A percentile compares a stretch with the other conserved stretches of the same genome.
Conservation (phyloP, 2,113 vertebrate genomes). For the Clarias magur region DNA sequence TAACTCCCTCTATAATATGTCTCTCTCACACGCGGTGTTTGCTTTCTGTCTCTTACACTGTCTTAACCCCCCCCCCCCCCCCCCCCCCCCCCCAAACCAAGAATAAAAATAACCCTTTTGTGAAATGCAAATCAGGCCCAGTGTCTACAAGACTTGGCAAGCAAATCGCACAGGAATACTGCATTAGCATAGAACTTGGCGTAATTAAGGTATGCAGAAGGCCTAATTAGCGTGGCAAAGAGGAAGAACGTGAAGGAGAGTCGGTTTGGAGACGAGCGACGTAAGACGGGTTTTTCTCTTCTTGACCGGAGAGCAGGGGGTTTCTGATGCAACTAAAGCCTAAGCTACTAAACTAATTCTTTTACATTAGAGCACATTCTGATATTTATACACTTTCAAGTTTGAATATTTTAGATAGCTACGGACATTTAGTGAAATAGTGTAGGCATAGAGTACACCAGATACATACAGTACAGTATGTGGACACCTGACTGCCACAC, state of each 20-base stretch:
- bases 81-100: constrained; percentile 18
- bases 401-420: too few relatives aligned
- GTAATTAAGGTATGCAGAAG: constrained; percentile 60
- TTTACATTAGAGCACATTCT: background rate
- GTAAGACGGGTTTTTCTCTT: background rate
- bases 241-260: constrained; percentile 21
- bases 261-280: background rate
- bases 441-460: background rate
- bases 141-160: constrained; percentile 52
- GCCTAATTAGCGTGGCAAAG: constrained; percentile 62
- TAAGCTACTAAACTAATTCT: background rate
- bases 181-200: constrained; percentile 63
- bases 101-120: constrained; percentile 55
- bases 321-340: constrained; percentile 3
- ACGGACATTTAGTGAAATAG: background rate
- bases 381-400: background rate
- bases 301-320: constrained; percentile 9
- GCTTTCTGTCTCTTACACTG: constrained; percentile 18
- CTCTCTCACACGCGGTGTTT: background rate
- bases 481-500: background rate
- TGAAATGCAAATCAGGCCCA: constrained; percentile 57
- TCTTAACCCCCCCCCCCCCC: background rate
- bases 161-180: constrained; percentile 57
- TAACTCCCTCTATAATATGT: background rate
- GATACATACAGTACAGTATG: background rate